Evolutionary conservation across 2,113 vertebrate genomes (phyloP), one percentile per base, ranked within the genome.

Genomic region (Maccullochella peelii): DNA sequence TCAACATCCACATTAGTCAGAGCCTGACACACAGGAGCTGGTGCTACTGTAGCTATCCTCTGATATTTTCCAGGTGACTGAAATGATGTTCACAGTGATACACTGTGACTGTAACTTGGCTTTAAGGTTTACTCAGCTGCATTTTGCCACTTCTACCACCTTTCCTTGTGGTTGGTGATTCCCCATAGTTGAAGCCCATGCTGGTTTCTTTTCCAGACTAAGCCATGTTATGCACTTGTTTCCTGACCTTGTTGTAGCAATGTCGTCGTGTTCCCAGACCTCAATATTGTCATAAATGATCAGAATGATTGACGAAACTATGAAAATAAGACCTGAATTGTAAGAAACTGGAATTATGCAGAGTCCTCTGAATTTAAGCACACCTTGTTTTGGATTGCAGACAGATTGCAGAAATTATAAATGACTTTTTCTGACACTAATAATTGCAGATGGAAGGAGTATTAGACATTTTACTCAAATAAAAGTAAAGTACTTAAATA

Each of bases 1-100:
- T 54, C 77, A 73, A 68, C 72, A 76, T 44, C 61, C 59, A 47
- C 66, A 76, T 79, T 66, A 79, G 80, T 79, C 85, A 79, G 63
- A 73, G 67, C 40, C 21, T 66, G 54, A 23, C 49, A 50, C 11
- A 0, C 73, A 61, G 58, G 11, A 77, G 44, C 21, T 16, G 67
- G 38, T 38, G 67, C 52, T 66, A 2, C 73, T 36, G 42, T 0
- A 59, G 71, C 59, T 69, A 1, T 30, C 9, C 52, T 69, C 21
- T 57, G 8, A 76, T 44, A 42, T 62, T 40, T 38, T 61, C 27
- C 72, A 42, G 59, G 71, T 66, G 50, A 75, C 58, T 70, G 57
- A 57, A 14, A 38, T 70, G 49, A 74, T 59, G 54, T 23, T 40
- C 42, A 21, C 23, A 69, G 55, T 23, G 63, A 69, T 69, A n/a